Conservation (phyloP, 2,113 vertebrate genomes). For the Meriones unguiculatus region DNA sequence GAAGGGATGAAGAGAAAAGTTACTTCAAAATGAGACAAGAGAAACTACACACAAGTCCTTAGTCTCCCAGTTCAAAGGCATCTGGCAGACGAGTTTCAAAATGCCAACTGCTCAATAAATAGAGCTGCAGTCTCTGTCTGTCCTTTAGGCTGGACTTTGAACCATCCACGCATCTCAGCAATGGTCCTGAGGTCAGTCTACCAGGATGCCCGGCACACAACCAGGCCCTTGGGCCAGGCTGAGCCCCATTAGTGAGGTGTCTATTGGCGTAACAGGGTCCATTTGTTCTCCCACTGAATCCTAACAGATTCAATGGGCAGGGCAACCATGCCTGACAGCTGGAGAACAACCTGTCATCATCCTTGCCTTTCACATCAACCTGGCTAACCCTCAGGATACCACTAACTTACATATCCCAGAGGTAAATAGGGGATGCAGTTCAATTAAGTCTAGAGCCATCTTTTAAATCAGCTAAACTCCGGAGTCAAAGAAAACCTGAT, state of each 20-base stretch:
- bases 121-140: neutral
- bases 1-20: neutral
- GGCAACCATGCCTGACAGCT: neutral
- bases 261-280: accelerated
- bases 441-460: neutral
- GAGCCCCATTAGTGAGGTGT: too few relatives aligned
- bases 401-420: neutral
- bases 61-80: neutral
- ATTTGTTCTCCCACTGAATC: neutral
- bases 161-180: neutral
- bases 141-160: neutral
- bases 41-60: neutral
- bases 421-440: neutral
- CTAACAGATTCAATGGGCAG: neutral
- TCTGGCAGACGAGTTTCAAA: neutral
- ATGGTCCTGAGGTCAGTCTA: neutral
- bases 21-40: neutral
- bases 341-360: neutral
- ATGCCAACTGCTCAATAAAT: neutral
- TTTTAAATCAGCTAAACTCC: neutral
- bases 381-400: neutral
- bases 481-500: neutral
- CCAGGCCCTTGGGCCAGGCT: neutral
- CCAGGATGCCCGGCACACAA: neutral
- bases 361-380: neutral